Conservation (phyloP, 2,888 invertebrate genomes). For the Octodonta nipae region DNA sequence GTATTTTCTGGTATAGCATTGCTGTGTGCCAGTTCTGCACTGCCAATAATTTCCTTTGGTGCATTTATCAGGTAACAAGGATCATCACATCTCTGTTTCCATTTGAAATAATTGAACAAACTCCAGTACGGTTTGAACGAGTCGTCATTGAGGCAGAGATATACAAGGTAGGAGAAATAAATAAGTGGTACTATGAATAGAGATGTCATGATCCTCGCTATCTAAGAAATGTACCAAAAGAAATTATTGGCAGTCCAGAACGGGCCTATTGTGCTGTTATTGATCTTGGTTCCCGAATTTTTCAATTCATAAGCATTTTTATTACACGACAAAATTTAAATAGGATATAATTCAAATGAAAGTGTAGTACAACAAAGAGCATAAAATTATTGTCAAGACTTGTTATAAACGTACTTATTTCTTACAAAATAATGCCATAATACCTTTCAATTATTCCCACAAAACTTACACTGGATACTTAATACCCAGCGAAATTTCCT, state of each 20-base stretch:
- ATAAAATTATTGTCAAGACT: constrained; percentile 18
- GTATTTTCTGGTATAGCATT: too few species aligned
- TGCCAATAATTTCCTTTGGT: too few species aligned
- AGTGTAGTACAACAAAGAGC: constrained; percentile 21
- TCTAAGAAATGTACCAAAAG: constrained; percentile 23
- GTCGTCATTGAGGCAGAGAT: constrained; percentile 21
- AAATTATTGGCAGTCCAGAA: constrained; percentile 26
- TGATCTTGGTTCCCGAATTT: constrained; percentile 16
- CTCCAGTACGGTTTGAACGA: constrained; percentile 26
- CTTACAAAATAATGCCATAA: constrained; percentile 26
- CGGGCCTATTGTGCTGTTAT: constrained; percentile 26
- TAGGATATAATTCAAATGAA: constrained; percentile 19
- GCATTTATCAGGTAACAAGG: too few species aligned
- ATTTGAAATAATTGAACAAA: constrained; percentile 20
- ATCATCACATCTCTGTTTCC: too few species aligned
- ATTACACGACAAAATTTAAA: constrained; percentile 25
- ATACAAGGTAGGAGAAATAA: constrained; percentile 19
- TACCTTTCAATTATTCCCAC: constrained; percentile 28
- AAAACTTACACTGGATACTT: constrained; percentile 25
- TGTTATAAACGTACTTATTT: constrained; percentile 29
- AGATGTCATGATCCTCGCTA: constrained; percentile 30
- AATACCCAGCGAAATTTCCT: too few species aligned
- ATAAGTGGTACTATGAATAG: constrained; percentile 26
- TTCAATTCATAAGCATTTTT: constrained; percentile 29
- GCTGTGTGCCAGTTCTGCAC: too few species aligned